These are phyloP conservation scores for Nymphicus hollandicus DNA, from an alignment of 2,113 vertebrate species.

Conservation along the genomic window DNA sequence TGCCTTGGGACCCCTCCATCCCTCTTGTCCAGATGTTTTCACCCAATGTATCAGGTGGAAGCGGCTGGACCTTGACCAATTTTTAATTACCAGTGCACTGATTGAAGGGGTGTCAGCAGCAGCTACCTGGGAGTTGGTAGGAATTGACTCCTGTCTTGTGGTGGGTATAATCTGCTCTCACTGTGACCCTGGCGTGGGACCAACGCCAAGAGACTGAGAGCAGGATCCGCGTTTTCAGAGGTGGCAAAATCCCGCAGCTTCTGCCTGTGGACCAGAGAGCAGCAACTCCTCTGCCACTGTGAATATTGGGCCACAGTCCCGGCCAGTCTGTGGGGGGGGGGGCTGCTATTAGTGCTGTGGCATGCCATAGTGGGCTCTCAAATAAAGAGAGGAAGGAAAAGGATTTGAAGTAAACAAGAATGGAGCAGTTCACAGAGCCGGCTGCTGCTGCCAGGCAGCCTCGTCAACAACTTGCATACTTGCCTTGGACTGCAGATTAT, in stretches of 20 bases:
- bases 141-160: constrained; percentile 5
- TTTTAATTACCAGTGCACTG: background rate
- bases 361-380: background rate
- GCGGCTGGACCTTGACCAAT: background rate
- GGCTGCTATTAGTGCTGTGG: background rate
- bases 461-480: constrained; percentile 23
- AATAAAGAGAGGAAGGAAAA: constrained; percentile 46
- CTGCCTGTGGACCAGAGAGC: background rate
- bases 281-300: background rate
- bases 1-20: background rate
- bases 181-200: background rate
- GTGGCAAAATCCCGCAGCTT: background rate
- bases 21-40: background rate
- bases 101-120: background rate
- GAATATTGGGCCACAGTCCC: fast-evolving
- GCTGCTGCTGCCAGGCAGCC: background rate
- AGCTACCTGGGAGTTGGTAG: constrained; percentile 18
- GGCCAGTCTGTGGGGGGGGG: background rate
- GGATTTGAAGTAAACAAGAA: constrained; percentile 23
- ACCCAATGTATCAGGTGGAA: background rate
- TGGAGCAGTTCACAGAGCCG: background rate
- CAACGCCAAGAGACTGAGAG: background rate
- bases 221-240: background rate
- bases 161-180: background rate
- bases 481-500: constrained; percentile 46